Evolutionary conservation across 2,888 invertebrate species (phyloP).

Genomic region (Drosophila planitibia): DNA sequence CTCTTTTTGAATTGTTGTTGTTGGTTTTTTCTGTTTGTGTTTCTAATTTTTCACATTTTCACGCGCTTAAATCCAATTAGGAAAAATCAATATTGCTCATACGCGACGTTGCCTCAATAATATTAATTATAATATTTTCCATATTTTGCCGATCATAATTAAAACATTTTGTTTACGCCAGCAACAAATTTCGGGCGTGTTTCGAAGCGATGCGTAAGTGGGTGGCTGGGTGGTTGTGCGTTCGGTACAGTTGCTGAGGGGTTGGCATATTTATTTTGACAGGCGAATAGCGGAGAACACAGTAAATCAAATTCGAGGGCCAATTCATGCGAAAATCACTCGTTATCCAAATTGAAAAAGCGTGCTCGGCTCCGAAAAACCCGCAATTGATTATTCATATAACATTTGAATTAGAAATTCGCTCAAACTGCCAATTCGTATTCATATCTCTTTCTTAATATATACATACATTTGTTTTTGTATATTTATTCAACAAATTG

Average conservation of each 20-base stretch:
- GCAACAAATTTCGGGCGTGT: conserved; percentile 9
- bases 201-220: background rate
- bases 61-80: conserved; percentile 73
- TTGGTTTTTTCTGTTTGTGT: conserved; percentile 22
- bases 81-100: conserved; percentile 77
- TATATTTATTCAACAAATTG: background rate
- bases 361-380: background rate
- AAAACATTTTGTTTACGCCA: conserved; percentile 57
- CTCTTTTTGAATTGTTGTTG: conserved; percentile 26
- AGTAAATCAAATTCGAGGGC: conserved; percentile 36
- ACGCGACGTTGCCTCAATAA: conserved; percentile 69
- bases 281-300: conserved; percentile 3
- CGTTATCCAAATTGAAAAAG: conserved; percentile 25
- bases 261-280: conserved; percentile 25
- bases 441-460: conserved; percentile 2
- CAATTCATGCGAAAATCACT: conserved; percentile 18
- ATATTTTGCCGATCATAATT: conserved; percentile 53
- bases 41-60: conserved; percentile 50
- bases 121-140: conserved; percentile 60
- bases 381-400: conserved; percentile 63
- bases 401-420: conserved; percentile 47
- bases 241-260: conserved; percentile 1
- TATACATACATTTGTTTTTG: background rate
- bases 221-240: background rate
- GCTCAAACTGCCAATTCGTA: conserved; percentile 25